Base-by-base conservation (phyloP, 2,888 invertebrate species). In the Cabera pusaria region DNA sequence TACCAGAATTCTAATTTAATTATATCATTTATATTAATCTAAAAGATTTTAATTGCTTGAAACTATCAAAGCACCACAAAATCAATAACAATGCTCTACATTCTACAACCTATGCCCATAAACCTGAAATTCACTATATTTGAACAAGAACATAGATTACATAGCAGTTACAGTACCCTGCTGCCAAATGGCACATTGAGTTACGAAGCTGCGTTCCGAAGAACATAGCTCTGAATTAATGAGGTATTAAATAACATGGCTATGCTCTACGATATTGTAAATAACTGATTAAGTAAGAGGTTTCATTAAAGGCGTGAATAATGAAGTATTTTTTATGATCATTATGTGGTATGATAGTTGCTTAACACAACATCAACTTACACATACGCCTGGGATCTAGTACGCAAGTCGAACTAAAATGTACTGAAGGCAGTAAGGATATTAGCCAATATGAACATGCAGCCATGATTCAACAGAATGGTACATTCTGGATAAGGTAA, bases 211-310 rank as follows among this genome's bases (percentile, higher is more conserved):
- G 5, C 6, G 16, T 18, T 28, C 22, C 12, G 12, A 11, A 36
- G 26, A 21, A 21, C 21, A 21, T 35, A 35, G 14, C 12, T 34
- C 20, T 17, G 35, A 26, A 27, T 27, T 27, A 34, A 34, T 25
- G 9, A 26, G 26, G 11, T 11, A 25, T 24, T 24, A 18, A 23
- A 18, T 21, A 22, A 21, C 16, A 9, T 11, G n/a, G 6, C 12
- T 29, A 19, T 5, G 10, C 6, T 18, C 5, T 27, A 22, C 3
- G 22, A 16, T 6, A 3, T 9, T 6, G n/a, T 22, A 29, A 29
- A 20, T 21, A 14, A 29, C 2, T 5, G 6, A n/a, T 10, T 11
- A 23, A 8, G 21, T 21, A 21, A 21, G 8, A 21, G 5, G 8
- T 8, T 20, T 20, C 20, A 20, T 20, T 20, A 7, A 5, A 25